Percentiles rank a stretch among this genome's conserved stretches.
Evolutionary conservation across 2,797 vertebrate species (phyloP).

Genomic region (Graptemys geographica): DNA sequence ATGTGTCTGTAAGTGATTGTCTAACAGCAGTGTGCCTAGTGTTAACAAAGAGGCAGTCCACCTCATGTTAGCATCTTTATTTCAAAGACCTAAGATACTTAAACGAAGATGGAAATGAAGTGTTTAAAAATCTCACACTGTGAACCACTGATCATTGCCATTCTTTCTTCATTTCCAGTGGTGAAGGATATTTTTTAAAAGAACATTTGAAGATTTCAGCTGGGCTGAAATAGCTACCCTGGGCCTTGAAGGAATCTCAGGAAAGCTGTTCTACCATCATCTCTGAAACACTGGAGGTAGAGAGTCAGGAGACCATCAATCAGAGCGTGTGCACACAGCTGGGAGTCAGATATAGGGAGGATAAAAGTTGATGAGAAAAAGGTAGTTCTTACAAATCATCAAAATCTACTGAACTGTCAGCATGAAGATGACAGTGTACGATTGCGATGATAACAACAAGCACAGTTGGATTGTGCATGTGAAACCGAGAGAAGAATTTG

Average conservation of each 20-base stretch:
- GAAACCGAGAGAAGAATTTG: not conserved
- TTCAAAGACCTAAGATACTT: conserved; percentile 55
- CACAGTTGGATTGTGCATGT: not conserved
- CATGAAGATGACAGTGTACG: not conserved
- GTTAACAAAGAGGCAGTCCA: conserved; percentile 20
- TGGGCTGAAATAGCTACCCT: conserved; percentile 56
- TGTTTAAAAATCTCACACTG: conserved; percentile 57
- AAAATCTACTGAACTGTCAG: conserved; percentile 23
- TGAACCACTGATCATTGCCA: conserved; percentile 51
- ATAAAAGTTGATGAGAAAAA: conserved; percentile 43
- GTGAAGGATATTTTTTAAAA: conserved; percentile 61
- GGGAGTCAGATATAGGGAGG: not conserved
- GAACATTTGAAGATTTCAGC: conserved; percentile 55
- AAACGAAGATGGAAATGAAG: conserved; percentile 54
- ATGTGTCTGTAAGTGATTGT: conserved; percentile 45
- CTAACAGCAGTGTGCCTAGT: too few species aligned
- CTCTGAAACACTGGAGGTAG: not conserved
- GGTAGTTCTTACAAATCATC: conserved; percentile 35
- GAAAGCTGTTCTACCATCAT: not conserved
- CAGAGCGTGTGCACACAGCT: conserved; percentile 16
- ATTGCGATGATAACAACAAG: not conserved
- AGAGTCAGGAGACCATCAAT: conserved; percentile 41
- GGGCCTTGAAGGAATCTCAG: conserved; percentile 3
- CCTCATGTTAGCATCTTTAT: conserved; percentile 47
- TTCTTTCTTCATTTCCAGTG: conserved; percentile 54